Percentiles rank a stretch among this genome's conserved stretches.
These are phyloP conservation scores for Andrena chrysosceles DNA, from an alignment of 2,888 invertebrate genomes.

Conservation along the genomic window DNA sequence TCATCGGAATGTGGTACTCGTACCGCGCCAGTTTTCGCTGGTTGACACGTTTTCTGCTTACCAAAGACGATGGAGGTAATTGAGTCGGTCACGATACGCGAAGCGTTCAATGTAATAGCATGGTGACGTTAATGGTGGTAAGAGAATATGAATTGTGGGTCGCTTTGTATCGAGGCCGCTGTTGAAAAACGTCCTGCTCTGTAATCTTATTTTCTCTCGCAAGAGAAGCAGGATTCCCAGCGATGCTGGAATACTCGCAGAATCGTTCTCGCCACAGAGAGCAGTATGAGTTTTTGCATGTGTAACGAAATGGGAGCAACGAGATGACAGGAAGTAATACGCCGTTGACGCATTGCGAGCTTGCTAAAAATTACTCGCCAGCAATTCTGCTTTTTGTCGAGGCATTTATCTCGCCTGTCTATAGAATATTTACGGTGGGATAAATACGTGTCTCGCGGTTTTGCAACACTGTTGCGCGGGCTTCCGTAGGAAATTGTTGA, in stretches of 20 bases:
- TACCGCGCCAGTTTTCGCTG: too few relatives aligned
- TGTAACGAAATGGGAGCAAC: neutral
- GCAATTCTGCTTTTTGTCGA: slow-evolving; percentile 11
- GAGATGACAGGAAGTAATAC: slow-evolving; percentile 27
- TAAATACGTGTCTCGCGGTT: slow-evolving; percentile 32
- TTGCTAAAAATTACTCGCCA: slow-evolving; percentile 16
- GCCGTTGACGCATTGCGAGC: slow-evolving; percentile 14
- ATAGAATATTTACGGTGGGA: slow-evolving; percentile 29
- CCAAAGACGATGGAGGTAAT: neutral
- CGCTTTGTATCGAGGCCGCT: slow-evolving; percentile 2
- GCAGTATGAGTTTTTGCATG: neutral
- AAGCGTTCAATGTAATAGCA: neutral
- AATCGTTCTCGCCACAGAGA: slow-evolving; percentile 15
- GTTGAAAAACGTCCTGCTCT: neutral
- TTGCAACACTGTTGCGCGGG: slow-evolving; percentile 24
- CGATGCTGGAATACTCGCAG: slow-evolving; percentile 12
- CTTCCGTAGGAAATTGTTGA: slow-evolving; percentile 53
- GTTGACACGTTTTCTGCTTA: neutral
- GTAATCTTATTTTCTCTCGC: neutral
- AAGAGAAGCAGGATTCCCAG: slow-evolving; percentile 4
- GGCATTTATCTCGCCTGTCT: slow-evolving; percentile 5
- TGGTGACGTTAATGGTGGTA: neutral
- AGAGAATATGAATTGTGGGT: slow-evolving; percentile 13
- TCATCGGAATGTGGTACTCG: too few relatives aligned
- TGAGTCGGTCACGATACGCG: neutral